phyloP scores from a whole-genome alignment of 2,888 invertebrate genomes.

The Pegoplata infirma region DNA sequence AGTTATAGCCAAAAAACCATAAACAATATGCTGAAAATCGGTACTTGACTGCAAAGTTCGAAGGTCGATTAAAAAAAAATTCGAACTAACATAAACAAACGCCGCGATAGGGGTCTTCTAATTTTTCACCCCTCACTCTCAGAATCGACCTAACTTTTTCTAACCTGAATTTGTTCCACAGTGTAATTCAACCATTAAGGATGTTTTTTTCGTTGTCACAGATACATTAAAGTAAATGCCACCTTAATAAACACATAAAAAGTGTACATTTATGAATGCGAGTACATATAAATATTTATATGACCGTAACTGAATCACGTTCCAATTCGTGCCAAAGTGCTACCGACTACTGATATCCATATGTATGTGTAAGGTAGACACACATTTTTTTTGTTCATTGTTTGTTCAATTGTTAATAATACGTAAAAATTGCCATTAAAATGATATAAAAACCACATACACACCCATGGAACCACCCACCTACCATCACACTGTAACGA shows the following conservation, averaged over 20 bases:
- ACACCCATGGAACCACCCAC: background rate
- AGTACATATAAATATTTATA: background rate
- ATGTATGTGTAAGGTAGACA: background rate
- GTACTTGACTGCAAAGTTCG: too few species aligned
- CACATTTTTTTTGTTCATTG: background rate
- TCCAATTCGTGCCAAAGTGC: constrained; percentile 5
- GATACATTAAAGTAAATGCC: too few species aligned
- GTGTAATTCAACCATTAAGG: too few species aligned
- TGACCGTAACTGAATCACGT: constrained; percentile 3
- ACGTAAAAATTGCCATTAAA: constrained; percentile 51
- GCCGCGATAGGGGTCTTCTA: too few species aligned
- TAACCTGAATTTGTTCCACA: too few species aligned
- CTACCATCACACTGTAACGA: background rate
- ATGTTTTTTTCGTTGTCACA: too few species aligned
- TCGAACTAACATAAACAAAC: too few species aligned
- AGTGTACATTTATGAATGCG: background rate
- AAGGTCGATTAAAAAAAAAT: too few species aligned
- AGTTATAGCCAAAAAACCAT: too few species aligned
- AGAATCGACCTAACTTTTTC: too few species aligned
- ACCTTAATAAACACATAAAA: background rate
- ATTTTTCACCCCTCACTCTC: too few species aligned
- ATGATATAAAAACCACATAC: constrained; percentile 8
- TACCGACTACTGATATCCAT: background rate
- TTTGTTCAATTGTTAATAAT: constrained; percentile 22
- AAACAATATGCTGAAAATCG: too few species aligned